Percentiles rank a stretch among this genome's conserved stretches.
These are phyloP conservation scores for Pteruthius melanotis DNA, from an alignment of 2,113 vertebrate species.

Conservation along the genomic window DNA sequence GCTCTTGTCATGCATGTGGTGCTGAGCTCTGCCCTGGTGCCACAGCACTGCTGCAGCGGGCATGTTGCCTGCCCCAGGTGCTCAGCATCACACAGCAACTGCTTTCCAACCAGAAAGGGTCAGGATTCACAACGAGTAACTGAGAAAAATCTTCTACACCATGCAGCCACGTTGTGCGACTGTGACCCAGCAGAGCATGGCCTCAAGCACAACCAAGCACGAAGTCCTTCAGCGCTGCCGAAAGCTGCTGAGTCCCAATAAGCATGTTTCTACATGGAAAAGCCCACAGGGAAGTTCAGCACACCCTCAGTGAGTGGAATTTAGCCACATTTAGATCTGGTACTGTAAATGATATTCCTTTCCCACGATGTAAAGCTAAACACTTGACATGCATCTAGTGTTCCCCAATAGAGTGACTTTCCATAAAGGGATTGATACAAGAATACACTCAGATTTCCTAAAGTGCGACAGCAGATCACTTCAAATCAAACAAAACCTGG, in stretches of 20 bases:
- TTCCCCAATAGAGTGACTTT: fast-evolving
- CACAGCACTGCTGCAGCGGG: not conserved
- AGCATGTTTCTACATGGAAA: not conserved
- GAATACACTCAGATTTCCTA: not conserved
- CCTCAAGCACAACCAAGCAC: not conserved
- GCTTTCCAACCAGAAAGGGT: not conserved
- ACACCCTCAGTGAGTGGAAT: not conserved
- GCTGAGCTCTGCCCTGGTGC: not conserved
- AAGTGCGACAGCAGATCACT: not conserved
- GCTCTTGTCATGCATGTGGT: not conserved
- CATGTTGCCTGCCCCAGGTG: not conserved
- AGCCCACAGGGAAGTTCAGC: not conserved
- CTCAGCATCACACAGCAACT: not conserved
- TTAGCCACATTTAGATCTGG: not conserved
- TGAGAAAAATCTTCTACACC: not conserved
- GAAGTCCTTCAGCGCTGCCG: not conserved
- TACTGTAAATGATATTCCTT: not conserved
- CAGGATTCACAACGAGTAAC: not conserved
- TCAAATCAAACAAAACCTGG: not conserved
- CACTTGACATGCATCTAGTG: not conserved
- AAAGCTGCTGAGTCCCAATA: not conserved
- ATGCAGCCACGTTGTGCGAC: not conserved
- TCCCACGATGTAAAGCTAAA: not conserved
- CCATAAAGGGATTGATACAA: not conserved
- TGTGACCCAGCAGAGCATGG: not conserved